These are phyloP conservation scores for Hippolais icterina DNA, from an alignment of 2,113 vertebrate species.

Conservation along the genomic window DNA sequence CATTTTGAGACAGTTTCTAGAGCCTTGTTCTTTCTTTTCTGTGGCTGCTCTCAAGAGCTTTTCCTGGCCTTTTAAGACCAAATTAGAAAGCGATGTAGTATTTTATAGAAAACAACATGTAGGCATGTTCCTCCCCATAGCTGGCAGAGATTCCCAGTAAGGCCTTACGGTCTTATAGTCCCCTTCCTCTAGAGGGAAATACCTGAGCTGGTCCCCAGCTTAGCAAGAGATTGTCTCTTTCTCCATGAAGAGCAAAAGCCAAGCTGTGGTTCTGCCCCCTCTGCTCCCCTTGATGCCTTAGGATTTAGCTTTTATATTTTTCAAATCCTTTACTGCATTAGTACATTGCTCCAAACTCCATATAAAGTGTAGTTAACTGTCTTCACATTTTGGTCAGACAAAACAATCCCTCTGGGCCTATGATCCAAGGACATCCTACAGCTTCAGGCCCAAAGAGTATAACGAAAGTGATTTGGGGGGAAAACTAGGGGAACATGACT, in stretches of 20 bases:
- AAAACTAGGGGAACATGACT: background rate
- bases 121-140: background rate
- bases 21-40: background rate
- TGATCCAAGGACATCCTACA: background rate
- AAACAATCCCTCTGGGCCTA: background rate
- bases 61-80: background rate
- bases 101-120: background rate
- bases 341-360: background rate
- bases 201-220: background rate
- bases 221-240: accelerated
- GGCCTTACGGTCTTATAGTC: background rate
- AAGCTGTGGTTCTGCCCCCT: background rate
- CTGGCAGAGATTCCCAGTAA: background rate
- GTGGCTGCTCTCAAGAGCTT: background rate
- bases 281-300: background rate
- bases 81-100: background rate
- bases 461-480: background rate
- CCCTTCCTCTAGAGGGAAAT: background rate
- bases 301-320: background rate
- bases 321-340: background rate
- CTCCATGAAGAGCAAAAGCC: background rate
- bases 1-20: background rate
- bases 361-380: background rate
- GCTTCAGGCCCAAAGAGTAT: no score
- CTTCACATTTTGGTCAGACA: background rate